Conservation (phyloP, 2,113 vertebrate genomes). For the Tapirus terrestris region DNA sequence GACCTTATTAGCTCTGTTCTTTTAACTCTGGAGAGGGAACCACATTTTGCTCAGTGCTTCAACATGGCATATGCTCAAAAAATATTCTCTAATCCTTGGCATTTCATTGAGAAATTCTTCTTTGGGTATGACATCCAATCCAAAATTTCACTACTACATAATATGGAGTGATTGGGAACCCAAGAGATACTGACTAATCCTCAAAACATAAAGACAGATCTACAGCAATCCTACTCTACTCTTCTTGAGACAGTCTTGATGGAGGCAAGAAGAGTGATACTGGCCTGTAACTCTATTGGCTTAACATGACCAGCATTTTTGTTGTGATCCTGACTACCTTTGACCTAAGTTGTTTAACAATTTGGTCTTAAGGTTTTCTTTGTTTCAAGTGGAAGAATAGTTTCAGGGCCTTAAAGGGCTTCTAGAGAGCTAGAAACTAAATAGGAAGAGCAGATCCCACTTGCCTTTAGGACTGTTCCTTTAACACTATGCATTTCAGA, state of each 20-base stretch:
- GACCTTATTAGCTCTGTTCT: background rate
- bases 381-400: background rate
- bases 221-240: background rate
- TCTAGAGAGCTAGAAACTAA: background rate
- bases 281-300: background rate
- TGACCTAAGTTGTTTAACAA: background rate
- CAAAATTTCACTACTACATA: background rate
- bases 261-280: background rate
- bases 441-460: background rate
- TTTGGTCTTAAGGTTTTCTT: background rate
- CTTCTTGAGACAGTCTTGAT: background rate
- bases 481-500: background rate
- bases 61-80: background rate
- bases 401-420: background rate
- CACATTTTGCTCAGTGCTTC: background rate
- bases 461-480: background rate
- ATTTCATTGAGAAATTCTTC: background rate
- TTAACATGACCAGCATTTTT: background rate
- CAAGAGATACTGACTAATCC: background rate
- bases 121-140: background rate
- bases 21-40: background rate
- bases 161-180: background rate
- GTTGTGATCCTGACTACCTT: background rate
- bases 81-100: background rate
- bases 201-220: background rate